Percentiles rank a stretch among this genome's conserved stretches.
phyloP scores from a whole-genome alignment of 2,113 vertebrate species.

The Addax nasomaculatus region DNA sequence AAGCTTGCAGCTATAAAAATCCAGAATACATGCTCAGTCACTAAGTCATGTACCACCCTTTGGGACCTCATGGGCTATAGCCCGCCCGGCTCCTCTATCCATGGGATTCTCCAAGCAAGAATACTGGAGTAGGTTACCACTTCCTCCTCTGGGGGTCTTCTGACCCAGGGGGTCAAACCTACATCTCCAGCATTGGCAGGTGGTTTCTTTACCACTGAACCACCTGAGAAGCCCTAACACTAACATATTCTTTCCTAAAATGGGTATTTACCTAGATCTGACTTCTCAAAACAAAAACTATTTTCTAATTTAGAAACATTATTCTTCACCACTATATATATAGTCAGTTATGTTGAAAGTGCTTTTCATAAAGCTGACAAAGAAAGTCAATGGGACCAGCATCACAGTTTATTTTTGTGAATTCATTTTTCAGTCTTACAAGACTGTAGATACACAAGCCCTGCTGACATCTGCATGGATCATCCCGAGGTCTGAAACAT shows the following conservation, averaged over 20 bases:
- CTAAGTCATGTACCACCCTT: background rate
- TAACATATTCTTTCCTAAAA: background rate
- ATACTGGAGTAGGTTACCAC: background rate
- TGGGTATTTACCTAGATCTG: background rate
- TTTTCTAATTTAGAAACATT: conserved; percentile 18
- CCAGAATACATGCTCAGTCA: background rate
- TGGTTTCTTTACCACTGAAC: background rate
- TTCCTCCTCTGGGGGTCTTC: background rate
- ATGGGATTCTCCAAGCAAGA: background rate
- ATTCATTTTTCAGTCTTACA: background rate
- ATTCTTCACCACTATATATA: background rate
- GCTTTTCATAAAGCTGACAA: background rate
- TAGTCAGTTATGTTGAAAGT: background rate
- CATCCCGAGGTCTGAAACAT: background rate
- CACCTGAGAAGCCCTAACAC: background rate
- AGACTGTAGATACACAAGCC: background rate
- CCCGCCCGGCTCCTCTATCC: background rate
- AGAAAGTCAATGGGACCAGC: background rate
- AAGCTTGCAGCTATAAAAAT: background rate
- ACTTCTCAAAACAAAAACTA: conserved; percentile 13
- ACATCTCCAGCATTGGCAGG: background rate
- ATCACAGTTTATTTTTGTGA: background rate
- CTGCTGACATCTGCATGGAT: background rate
- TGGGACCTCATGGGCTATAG: background rate
- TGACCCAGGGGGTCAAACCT: background rate